Base-by-base conservation (phyloP, 1,140 invertebrate genomes). In the Episyrphus balteatus region DNA sequence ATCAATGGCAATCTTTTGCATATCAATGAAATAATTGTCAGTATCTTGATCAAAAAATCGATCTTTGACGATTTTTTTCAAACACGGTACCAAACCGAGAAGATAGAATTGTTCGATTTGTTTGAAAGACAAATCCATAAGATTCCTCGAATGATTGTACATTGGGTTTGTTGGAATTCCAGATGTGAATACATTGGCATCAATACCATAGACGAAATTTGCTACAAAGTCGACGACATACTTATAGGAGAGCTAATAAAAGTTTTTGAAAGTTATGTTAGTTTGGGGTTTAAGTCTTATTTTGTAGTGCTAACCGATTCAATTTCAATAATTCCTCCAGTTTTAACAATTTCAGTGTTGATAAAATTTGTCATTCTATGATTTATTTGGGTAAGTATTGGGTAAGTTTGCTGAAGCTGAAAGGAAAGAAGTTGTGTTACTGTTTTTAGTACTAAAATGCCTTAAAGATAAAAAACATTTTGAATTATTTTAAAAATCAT, bases 151-250 rank as follows among this genome's bases (percentile, higher is more conserved):
- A 2, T 59, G 36, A 41, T 57, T 46, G 33, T 55, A 57, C 9
- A 68, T 57, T n/a, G 42, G 15, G 1, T 49, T 42, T 0, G 48
- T 11, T 43, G 51, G 51, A 1, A 52, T 34, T 0, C 19, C 52
- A 21, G 65, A 66, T 13, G 51, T 59, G 3, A 57, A 34, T 0
- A 56, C 50, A 31, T 62, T 58, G 1, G 57, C 61, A 44, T 71
- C 62, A 1, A 75, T 57, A 8, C 71, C 72, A 54, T 75, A 70
- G 2, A 68, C 73, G 3, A 66, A 68, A 43, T 63, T 69, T 2
- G 68, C 69, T 30, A 75, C 69, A 0, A 70, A 58, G 18, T 73
- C 69, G 0, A 64, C 69, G 0, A 70, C 73, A 45, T 57, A 75
- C 40, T 64, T 62, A 50, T 59, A 61, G 17, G 52, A 46, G 2